These are phyloP conservation scores for Linepithema humile DNA, from an alignment of 1,140 invertebrate species.

Conservation along the genomic window DNA sequence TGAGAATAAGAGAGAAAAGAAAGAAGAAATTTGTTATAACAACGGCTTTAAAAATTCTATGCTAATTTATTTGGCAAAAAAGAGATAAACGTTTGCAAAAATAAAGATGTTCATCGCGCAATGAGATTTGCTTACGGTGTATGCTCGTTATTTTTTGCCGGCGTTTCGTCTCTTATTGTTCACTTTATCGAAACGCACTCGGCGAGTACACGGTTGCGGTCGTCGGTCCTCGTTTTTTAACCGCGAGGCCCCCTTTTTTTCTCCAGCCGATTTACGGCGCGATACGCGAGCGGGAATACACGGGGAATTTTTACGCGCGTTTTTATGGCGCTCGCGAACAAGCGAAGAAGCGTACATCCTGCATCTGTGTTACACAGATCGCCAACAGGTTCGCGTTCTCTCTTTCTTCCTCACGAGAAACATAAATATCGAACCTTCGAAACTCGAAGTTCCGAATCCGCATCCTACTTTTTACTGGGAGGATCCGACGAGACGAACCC, in stretches of 20 bases:
- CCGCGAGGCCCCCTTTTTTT: constrained; percentile 15
- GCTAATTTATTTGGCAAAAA: neutral
- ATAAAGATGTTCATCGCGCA: neutral
- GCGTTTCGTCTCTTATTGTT: neutral
- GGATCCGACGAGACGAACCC: neutral
- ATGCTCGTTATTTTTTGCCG: neutral
- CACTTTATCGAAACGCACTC: neutral
- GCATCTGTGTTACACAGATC: constrained; percentile 45
- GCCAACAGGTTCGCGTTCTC: neutral
- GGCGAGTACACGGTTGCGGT: constrained; percentile 22
- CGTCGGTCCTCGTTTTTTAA: constrained; percentile 27
- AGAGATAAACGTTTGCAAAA: neutral
- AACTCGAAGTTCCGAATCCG: constrained; percentile 1
- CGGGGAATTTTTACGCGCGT: constrained; percentile 36
- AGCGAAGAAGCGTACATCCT: neutral
- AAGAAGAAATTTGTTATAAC: neutral
- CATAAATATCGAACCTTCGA: constrained; percentile 43
- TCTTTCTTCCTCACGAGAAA: too few relatives aligned
- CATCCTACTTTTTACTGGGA: neutral
- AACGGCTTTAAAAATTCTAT: neutral
- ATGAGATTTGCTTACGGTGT: neutral
- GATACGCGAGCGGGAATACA: constrained; percentile 36
- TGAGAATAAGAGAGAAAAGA: neutral
- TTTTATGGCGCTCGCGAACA: constrained; percentile 9
- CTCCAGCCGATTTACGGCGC: constrained; percentile 28